Evolutionary conservation across 2,113 vertebrate species (phyloP), one percentile per base, ranked within the genome.

Genomic region (Myrmecophaga tridactyla): DNA sequence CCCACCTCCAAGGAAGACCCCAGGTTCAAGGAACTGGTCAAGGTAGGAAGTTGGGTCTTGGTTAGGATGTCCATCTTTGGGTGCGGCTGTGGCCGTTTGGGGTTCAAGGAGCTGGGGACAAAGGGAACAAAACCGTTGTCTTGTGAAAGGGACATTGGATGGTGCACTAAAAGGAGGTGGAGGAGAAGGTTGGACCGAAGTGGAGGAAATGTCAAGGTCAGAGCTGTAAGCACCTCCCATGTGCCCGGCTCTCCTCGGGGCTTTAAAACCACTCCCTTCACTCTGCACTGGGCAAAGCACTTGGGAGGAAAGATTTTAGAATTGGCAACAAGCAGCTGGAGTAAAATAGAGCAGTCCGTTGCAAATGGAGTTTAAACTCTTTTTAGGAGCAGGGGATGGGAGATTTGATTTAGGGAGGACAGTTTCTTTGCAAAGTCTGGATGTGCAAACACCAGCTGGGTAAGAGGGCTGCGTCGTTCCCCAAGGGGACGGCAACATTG

Each of bases 21-120:
- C 77, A 99, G 99, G 90, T 99, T 99, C 97, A 99, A 99, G 98
- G 99, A 99, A 48, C 98, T 99, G 31, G 98, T 99, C 94, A 99
- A 99, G 99, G 99, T 99, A 98, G 84, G 98, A 82, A 83, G 1
- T 17, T 9, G 6, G 0, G 17, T 41, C 63, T 17, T 0, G 1
- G 34, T 0, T 7, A 43, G 62, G 1, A 2, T 0, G 13, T 15
- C 7, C 3, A 46, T 25, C 1, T 27, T 14, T 18, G 69, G 62
- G 21, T 2, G 1, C 13, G 27, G 27, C 46, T 12, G 67, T 5
- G 6, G 58, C 20, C 23, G 23, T 27, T 36, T n/a, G 39, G 75
- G 41, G 12, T 20, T 23, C 21, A 0, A 15, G 51, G 60, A 62
- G 77, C 14, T 4, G 6, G 20, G 72, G 21, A 72, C 58, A 10